These are phyloP conservation scores for Tribolium madens DNA, from an alignment of 1,140 invertebrate species.

Conservation along the genomic window DNA sequence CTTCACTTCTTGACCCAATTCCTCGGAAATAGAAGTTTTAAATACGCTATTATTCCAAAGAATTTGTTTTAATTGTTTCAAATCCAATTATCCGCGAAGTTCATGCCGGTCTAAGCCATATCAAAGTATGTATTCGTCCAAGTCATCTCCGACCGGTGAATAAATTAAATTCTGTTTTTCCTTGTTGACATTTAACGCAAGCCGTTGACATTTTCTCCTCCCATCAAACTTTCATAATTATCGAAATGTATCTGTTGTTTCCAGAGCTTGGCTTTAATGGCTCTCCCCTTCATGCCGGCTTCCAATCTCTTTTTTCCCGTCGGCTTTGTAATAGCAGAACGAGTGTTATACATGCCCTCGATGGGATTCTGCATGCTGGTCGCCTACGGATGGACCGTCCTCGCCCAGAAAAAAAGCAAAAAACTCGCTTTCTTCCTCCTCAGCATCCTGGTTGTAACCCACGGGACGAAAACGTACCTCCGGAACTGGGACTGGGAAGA, in stretches of 20 bases:
- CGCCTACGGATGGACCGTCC: constrained; percentile 79
- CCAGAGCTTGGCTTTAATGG: constrained; percentile 85
- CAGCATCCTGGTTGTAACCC: constrained; percentile 78
- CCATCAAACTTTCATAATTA: constrained; percentile 18
- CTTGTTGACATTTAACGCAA: constrained; percentile 41
- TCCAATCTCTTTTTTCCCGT: constrained; percentile 98
- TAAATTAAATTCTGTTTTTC: constrained; percentile 21
- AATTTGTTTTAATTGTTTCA: constrained; percentile 18
- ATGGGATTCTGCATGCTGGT: constrained; percentile 97
- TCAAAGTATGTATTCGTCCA: no score
- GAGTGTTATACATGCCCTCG: constrained; percentile 96
- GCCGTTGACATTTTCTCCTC: constrained; percentile 35
- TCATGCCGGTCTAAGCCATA: background rate
- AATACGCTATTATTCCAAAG: constrained; percentile 14
- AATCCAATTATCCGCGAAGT: background rate
- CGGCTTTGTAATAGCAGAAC: constrained; percentile 96
- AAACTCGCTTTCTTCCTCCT: constrained; percentile 74
- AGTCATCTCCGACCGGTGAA: constrained; percentile 5
- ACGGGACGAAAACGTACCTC: constrained; percentile 84
- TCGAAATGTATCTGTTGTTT: constrained; percentile 61
- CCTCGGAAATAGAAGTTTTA: background rate
- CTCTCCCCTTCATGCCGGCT: constrained; percentile 94
- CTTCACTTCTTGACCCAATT: constrained; percentile 22
- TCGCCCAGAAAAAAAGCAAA: constrained; percentile 69
- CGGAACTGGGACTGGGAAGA: constrained; percentile 93